Percentiles rank a stretch among this genome's conserved stretches.
Evolutionary conservation across 2,113 vertebrate species (phyloP).

Genomic region (Oriolus oriolus): DNA sequence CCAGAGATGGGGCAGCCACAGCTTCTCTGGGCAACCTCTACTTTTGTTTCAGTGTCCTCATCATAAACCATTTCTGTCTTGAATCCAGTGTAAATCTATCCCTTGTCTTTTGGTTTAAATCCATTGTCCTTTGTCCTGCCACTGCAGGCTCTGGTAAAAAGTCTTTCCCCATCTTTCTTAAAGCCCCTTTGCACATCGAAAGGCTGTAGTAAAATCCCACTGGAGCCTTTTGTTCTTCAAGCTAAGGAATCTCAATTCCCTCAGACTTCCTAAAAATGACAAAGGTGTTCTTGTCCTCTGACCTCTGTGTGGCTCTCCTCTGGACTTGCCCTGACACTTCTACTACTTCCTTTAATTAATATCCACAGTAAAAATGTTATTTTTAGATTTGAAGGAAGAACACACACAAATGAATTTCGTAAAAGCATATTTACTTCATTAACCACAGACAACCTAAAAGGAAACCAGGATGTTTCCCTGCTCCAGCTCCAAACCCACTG

Average conservation of each 20-base stretch:
- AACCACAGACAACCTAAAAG: not conserved
- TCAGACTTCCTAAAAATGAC: not conserved
- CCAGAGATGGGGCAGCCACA: not conserved
- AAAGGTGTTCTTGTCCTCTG: not conserved
- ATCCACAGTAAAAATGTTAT: not conserved
- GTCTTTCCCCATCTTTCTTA: not conserved
- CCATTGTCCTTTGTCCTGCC: not conserved
- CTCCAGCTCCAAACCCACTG: not conserved
- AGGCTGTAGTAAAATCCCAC: not conserved
- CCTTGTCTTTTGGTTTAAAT: not conserved
- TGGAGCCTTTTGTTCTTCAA: not conserved
- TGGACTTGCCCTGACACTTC: not conserved
- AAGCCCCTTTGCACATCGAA: not conserved
- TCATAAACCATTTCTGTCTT: not conserved
- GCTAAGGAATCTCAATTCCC: not conserved
- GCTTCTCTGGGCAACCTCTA: not conserved
- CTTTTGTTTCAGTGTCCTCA: not conserved
- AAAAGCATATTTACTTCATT: not conserved
- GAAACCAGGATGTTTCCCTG: not conserved
- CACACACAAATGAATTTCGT: not conserved
- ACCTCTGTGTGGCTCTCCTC: not conserved
- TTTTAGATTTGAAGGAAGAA: not conserved
- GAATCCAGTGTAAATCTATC: not conserved
- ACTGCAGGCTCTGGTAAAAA: not conserved
- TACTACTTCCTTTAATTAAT: not conserved